These are phyloP conservation scores for Agrotis ipsilon DNA, from an alignment of 2,888 invertebrate species.

Conservation along the genomic window DNA sequence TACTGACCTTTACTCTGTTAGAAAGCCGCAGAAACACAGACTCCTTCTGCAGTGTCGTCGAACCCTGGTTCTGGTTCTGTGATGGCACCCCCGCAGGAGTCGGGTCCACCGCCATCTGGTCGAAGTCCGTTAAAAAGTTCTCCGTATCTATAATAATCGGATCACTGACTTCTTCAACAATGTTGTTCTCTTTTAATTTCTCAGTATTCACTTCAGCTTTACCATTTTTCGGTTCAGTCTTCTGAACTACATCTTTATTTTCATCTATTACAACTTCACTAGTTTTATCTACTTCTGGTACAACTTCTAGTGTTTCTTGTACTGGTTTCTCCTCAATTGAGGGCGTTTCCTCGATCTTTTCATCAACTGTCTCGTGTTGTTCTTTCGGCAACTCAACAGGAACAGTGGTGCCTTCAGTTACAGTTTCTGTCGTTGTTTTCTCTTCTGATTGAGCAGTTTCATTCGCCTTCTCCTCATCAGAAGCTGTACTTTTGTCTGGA, in stretches of 20 bases:
- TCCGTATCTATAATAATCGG: constrained; percentile 86
- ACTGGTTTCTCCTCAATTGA: constrained; percentile 73
- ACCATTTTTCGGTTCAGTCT: constrained; percentile 77
- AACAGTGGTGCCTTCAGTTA: constrained; percentile 70
- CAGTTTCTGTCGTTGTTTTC: constrained; percentile 73
- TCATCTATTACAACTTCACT: constrained; percentile 74
- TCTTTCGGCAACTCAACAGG: constrained; percentile 79
- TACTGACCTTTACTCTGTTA: constrained; percentile 97
- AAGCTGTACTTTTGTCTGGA: constrained; percentile 79
- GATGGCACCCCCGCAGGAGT: constrained; percentile 80
- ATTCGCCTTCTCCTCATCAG: constrained; percentile 79
- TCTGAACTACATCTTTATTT: constrained; percentile 73
- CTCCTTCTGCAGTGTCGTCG: constrained; percentile 94
- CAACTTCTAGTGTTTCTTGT: constrained; percentile 72
- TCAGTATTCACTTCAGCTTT: constrained; percentile 75
- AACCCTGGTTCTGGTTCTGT: constrained; percentile 80
- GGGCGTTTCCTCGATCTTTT: constrained; percentile 75
- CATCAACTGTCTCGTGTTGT: constrained; percentile 73
- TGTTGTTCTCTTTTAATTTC: constrained; percentile 78
- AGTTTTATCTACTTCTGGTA: constrained; percentile 72
- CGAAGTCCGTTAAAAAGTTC: constrained; percentile 90
- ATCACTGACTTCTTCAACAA: constrained; percentile 79
- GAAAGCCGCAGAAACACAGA: constrained; percentile 98
- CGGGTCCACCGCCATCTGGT: constrained; percentile 88
- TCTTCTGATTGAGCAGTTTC: constrained; percentile 79